Evolutionary conservation across 2,888 invertebrate genomes (phyloP), one percentile per base, ranked within the genome.

Genomic region (Nezara viridula): DNA sequence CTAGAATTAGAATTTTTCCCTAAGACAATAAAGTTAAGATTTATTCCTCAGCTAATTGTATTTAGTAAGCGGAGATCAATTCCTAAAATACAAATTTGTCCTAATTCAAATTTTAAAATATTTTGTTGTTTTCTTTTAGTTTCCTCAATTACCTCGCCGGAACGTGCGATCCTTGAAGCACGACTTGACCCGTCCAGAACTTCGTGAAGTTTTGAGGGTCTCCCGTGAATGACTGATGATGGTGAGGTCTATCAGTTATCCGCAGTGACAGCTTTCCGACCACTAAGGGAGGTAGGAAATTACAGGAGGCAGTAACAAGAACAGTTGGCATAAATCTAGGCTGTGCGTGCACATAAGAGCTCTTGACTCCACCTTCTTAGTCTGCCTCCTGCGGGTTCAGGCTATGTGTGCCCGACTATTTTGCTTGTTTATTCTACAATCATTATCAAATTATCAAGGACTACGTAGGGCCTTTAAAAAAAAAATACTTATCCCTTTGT

Each of bases 241-340:
- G 1, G 44, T 40, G 9, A 24, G 44, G 81, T 14, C 81, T 81
- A 81, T 81, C 81, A 40, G 81, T 81, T 81, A 81, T 44, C 44
- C 81, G n/a, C 81, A 81, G 44, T 81, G 81, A 81, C 81, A 81
- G 81, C 44, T 24, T 16, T 7, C 44, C 81, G n/a, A 47, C 81
- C 44, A 81, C 81, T 81, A 44, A 40, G 16, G 24, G 44, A 40
- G 81, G 44, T 44, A 81, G 81, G 81, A 81, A 81, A 81, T 81
- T 81, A 81, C 81, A 81, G 81, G 44, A 40, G 44, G 32, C 66
- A 19, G 32, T 37, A 73, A 37, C 66, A 73, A 73, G 32, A 73
- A 73, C 66, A 73, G 66, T 73, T 47, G 44, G 81, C 81, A 81
- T 81, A 81, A 81, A 81, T 81, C 81, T 81, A 47, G 81, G 14